Evolutionary conservation across 2,888 invertebrate genomes (phyloP).

Genomic region (Eristalinus sepulchralis): DNA sequence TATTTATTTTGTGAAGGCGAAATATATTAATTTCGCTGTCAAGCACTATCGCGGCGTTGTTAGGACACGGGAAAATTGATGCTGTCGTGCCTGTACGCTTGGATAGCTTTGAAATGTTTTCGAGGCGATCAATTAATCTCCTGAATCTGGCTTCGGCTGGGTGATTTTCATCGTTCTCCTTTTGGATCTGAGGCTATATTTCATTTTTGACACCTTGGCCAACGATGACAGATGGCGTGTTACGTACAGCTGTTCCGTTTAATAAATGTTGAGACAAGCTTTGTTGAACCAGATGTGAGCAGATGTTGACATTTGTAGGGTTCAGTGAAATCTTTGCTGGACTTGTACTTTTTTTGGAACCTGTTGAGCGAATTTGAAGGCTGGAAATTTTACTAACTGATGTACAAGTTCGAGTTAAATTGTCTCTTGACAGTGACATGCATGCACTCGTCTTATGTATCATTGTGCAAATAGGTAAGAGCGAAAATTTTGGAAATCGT

Average conservation of each 20-base stretch:
- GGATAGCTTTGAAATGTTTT: not conserved
- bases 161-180: not conserved
- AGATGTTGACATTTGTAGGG: no score
- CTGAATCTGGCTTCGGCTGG: not conserved
- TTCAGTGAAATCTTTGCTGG: no score
- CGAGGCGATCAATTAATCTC: not conserved
- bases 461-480: no score
- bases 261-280: not conserved
- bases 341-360: no score
- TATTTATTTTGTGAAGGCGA: slow-evolving; percentile 13
- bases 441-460: no score
- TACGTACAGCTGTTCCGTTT: not conserved
- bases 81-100: not conserved
- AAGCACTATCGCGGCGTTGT: not conserved
- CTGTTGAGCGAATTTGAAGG: no score
- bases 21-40: not conserved
- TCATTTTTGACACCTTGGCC: not conserved
- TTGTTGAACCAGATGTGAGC: not conserved
- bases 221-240: not conserved
- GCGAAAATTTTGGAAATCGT: no score
- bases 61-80: not conserved
- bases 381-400: no score
- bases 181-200: not conserved
- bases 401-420: no score
- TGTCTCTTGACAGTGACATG: no score